phyloP scores from a whole-genome alignment of 2,888 invertebrate species.

The Norana najaformis region DNA sequence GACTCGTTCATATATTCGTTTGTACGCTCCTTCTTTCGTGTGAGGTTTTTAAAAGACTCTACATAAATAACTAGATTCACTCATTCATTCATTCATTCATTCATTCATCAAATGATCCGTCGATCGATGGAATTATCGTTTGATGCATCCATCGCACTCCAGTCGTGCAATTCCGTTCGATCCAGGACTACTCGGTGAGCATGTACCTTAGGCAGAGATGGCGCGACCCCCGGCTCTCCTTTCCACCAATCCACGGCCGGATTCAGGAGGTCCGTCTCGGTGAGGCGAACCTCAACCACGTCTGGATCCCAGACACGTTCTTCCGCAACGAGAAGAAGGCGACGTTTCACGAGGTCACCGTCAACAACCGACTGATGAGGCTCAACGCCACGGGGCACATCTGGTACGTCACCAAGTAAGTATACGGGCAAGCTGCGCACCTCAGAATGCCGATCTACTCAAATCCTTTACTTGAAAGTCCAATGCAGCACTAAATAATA shows the following conservation, averaged over 20 bases:
- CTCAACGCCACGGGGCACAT: constrained; percentile 43
- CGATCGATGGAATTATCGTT: no score
- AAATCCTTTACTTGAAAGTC: background rate
- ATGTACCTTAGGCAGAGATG: constrained; percentile 91
- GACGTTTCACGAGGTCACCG: constrained; percentile 44
- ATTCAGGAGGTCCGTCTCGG: constrained; percentile 35
- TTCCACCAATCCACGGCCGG: constrained; percentile 38
- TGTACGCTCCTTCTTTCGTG: no score
- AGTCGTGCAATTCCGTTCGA: background rate
- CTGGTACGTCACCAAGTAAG: constrained; percentile 46
- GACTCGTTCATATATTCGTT: no score
- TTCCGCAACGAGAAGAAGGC: constrained; percentile 46
- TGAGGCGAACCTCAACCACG: constrained; percentile 36
- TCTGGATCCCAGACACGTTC: constrained; percentile 46
- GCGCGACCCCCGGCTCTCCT: constrained; percentile 78
- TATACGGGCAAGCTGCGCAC: constrained; percentile 5
- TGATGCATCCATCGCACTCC: background rate
- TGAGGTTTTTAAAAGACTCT: no score
- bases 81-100: no score
- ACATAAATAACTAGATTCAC: no score
- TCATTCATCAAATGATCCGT: no score
- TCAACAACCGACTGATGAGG: constrained; percentile 42
- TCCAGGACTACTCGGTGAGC: constrained; percentile 88
- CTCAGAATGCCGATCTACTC: background rate
- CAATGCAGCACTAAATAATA: background rate